These are phyloP conservation scores for Spodoptera frugiperda DNA, from an alignment of 1,140 invertebrate species.

Conservation along the genomic window DNA sequence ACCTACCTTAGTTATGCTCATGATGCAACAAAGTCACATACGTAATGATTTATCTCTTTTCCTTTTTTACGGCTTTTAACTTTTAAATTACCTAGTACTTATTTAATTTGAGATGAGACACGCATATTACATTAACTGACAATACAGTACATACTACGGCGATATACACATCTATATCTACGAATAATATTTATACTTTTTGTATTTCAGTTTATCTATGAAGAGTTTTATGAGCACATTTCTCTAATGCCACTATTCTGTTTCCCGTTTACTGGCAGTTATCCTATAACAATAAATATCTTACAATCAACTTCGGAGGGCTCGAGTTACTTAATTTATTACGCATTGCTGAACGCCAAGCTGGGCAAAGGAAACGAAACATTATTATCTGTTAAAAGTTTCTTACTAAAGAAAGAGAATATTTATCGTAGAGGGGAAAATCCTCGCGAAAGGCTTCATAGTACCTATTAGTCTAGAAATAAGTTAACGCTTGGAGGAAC, in stretches of 20 bases:
- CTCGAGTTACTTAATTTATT: constrained; percentile 40
- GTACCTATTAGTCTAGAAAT: constrained; percentile 19
- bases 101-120: too few relatives aligned
- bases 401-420: constrained; percentile 50
- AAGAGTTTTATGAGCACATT: constrained; percentile 18
- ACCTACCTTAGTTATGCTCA: too few relatives aligned
- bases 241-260: constrained; percentile 13
- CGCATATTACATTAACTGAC: too few relatives aligned
- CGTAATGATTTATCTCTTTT: too few relatives aligned
- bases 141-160: too few relatives aligned
- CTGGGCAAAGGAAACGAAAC: constrained; percentile 12
- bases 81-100: too few relatives aligned
- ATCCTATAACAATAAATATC: constrained; percentile 9
- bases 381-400: constrained; percentile 45
- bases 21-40: too few relatives aligned
- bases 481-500: constrained; percentile 11
- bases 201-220: background rate
- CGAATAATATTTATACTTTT: background rate
- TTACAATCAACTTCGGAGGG: constrained; percentile 6
- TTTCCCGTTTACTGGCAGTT: constrained; percentile 20
- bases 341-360: constrained; percentile 15
- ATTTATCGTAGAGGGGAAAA: constrained; percentile 45
- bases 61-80: too few relatives aligned
- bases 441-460: background rate
- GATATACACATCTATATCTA: too few relatives aligned